Conservation (phyloP, 1,140 invertebrate genomes). For the Zelostemma sp. region DNA sequence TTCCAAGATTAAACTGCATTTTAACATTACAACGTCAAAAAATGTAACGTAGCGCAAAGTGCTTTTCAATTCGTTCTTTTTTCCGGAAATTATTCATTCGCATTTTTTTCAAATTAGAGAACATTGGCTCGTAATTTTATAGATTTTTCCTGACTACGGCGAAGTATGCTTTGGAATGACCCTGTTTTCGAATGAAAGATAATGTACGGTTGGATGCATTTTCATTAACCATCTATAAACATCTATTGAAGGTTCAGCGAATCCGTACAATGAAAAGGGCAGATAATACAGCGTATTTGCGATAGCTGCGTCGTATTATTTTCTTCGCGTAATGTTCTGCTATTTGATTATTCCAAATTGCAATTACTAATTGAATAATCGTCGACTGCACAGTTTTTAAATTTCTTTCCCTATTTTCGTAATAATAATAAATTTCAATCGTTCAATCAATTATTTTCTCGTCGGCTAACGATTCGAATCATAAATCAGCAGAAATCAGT, state of each 20-base stretch:
- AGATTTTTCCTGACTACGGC: constrained; percentile 24
- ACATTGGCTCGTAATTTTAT: constrained; percentile 13
- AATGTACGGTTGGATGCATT: constrained; percentile 37
- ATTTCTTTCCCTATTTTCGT: too few relatives aligned
- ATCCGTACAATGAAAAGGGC: constrained; percentile 38
- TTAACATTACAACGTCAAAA: not conserved
- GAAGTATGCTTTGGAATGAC: constrained; percentile 30
- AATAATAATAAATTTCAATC: too few relatives aligned
- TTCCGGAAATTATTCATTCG: too few relatives aligned
- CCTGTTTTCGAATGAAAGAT: constrained; percentile 40
- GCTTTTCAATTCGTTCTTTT: too few relatives aligned
- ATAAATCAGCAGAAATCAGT: too few relatives aligned
- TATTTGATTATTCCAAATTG: too few relatives aligned
- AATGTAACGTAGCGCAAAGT: too few relatives aligned
- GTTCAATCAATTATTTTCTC: too few relatives aligned
- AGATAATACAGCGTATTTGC: constrained; percentile 39
- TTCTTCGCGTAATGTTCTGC: constrained; percentile 27
- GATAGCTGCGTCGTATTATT: constrained; percentile 34
- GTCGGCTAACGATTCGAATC: too few relatives aligned
- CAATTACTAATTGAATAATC: too few relatives aligned
- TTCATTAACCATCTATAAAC: constrained; percentile 47
- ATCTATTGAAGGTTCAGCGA: constrained; percentile 36
- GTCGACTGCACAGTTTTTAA: too few relatives aligned
- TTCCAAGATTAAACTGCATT: constrained; percentile 9
- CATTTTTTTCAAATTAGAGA: too few relatives aligned